Evolutionary conservation across 2,797 vertebrate species (phyloP).

Genomic region (Pitangus sulphuratus): DNA sequence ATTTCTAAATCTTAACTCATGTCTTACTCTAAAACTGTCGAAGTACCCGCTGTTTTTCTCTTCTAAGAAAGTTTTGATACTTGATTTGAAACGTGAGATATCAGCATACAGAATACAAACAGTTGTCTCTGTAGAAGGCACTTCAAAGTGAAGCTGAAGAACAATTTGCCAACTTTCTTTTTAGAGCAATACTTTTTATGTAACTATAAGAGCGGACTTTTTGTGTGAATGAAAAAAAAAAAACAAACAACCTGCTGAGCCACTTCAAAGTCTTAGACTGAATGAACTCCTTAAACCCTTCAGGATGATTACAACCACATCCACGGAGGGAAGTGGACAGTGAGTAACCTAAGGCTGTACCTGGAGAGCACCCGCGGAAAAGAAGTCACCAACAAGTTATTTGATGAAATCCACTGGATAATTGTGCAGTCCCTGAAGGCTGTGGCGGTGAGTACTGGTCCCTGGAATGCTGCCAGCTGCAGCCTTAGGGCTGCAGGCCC

Average conservation of each 20-base stretch:
- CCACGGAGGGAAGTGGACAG: slow-evolving; percentile 97
- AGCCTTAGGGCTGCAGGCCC: neutral
- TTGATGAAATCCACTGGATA: slow-evolving; percentile 98
- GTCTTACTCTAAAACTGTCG: neutral
- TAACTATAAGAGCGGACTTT: neutral
- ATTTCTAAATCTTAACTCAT: neutral
- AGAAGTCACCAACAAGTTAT: slow-evolving; percentile 92
- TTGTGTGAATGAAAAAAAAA: neutral
- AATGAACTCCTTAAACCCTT: neutral
- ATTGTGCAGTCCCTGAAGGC: slow-evolving; percentile 97
- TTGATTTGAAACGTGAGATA: neutral
- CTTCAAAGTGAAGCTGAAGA: neutral
- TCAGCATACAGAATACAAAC: neutral
- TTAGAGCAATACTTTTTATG: neutral
- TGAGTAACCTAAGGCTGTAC: slow-evolving; percentile 93
- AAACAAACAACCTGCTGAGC: neutral
- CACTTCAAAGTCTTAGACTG: neutral
- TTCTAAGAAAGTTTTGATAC: neutral
- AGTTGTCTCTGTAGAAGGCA: neutral
- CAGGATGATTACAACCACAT: slow-evolving; percentile 99
- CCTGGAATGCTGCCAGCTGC: neutral
- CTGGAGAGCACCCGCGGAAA: slow-evolving; percentile 95
- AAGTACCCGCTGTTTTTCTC: neutral
- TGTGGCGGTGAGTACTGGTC: slow-evolving; percentile 86
- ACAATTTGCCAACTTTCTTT: neutral